Conservation (phyloP, 2,888 invertebrate species). For the Cantharis rufa region DNA sequence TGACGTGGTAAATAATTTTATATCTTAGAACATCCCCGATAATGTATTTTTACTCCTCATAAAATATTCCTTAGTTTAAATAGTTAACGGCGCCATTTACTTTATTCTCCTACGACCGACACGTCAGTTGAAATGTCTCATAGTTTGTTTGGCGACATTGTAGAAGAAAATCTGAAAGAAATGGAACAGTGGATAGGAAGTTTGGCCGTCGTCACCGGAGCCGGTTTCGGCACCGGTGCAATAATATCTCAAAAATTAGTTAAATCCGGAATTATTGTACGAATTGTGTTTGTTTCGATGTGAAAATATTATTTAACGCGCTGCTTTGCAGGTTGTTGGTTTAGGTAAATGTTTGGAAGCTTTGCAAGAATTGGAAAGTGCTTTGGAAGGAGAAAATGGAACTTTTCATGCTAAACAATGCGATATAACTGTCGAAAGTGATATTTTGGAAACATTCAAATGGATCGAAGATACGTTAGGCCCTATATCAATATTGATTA, state of each 20-base stretch:
- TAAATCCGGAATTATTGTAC: conserved; percentile 20
- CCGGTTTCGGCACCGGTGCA: conserved; percentile 17
- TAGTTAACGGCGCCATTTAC: neutral
- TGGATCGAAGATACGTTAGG: conserved; percentile 23
- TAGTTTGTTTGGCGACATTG: conserved; percentile 18
- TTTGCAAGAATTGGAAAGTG: conserved; percentile 14
- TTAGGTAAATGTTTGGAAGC: conserved; percentile 15
- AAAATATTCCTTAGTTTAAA: neutral
- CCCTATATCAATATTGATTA: conserved; percentile 21
- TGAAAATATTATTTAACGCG: neutral
- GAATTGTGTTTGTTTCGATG: neutral
- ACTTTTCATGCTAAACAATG: conserved; percentile 20
- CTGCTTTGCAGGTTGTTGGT: conserved; percentile 22
- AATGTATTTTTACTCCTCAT: neutral
- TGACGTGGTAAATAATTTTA: neutral
- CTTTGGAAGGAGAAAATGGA: conserved; percentile 12
- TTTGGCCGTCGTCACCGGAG: conserved; percentile 24
- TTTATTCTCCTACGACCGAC: neutral
- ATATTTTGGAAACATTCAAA: conserved; percentile 13
- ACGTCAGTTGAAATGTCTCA: neutral
- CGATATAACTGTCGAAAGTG: conserved; percentile 17
- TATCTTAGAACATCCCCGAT: neutral
- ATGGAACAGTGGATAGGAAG: conserved; percentile 27
- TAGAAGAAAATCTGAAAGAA: conserved; percentile 17
- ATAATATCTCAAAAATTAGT: conserved; percentile 13